phyloP scores from a whole-genome alignment of 2,888 invertebrate genomes.

The Neria commutata region DNA sequence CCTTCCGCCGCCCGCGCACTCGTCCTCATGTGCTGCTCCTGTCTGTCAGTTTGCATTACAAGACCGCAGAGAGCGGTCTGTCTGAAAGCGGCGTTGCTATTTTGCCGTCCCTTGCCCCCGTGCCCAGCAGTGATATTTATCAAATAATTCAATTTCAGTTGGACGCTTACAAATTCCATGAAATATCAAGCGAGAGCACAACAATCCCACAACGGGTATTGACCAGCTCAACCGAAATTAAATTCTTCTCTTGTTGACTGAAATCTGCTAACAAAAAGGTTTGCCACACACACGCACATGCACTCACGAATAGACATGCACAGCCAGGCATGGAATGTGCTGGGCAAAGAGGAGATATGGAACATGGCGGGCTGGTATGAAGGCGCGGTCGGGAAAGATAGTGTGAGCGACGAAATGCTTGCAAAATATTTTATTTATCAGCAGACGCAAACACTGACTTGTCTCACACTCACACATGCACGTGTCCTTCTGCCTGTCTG shows the following conservation, averaged over 20 bases:
- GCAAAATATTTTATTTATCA: constrained; percentile 17
- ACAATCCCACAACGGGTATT: constrained; percentile 32
- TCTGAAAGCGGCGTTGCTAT: too few species aligned
- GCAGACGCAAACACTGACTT: not conserved
- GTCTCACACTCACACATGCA: not conserved
- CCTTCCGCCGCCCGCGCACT: too few species aligned
- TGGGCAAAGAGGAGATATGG: not conserved
- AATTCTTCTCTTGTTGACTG: constrained; percentile 54
- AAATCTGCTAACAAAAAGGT: constrained; percentile 55
- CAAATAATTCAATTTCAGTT: not conserved
- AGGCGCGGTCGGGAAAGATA: constrained; percentile 19
- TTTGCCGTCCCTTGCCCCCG: too few species aligned
- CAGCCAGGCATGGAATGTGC: constrained; percentile 30
- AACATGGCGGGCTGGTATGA: constrained; percentile 7
- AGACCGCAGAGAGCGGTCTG: too few species aligned
- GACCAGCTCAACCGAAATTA: constrained; percentile 54
- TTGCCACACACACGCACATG: constrained; percentile 40
- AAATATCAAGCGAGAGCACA: not conserved
- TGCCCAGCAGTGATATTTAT: not conserved
- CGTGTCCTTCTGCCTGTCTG: not conserved
- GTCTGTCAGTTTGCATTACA: too few species aligned
- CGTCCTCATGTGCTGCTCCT: too few species aligned
- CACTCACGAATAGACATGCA: constrained; percentile 32
- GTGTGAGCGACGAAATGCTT: not conserved
- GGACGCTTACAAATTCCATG: not conserved